Base-by-base conservation (phyloP, 2,113 vertebrate genomes). In the Erinaceus europaeus region DNA sequence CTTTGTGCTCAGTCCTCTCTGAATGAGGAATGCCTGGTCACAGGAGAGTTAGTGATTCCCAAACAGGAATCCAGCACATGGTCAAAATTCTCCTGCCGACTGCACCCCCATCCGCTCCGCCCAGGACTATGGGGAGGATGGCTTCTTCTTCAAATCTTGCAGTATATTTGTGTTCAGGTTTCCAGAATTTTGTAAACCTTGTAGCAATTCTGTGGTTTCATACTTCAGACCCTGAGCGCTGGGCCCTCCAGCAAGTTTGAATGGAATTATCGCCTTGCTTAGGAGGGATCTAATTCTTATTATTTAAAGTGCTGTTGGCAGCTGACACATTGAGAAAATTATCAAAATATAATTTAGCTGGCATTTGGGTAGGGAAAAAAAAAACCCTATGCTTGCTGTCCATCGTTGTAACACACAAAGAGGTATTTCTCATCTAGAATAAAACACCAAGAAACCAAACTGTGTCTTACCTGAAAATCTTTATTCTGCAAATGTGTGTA, bases 241-340 rank as follows among this genome's bases (percentile, higher is more conserved):
- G 15, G 38, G 53, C 59, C 77, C 89, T 62, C 68, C 74, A 78
- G 90, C 73, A 53, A 13, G 81, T 91, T 85, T 92, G 74, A 93
- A 93, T 68, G 59, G 52, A 92, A 93, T 93, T 38, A 71, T 38
- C 6, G 25, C 69, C 77, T 93, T 75, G 91, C 91, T 94, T 89
- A 91, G 77, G 44, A 91, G 68, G 44, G n/a, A 91, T 92, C 89
- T 61, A 90, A 88, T 90, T 93, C 86, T 91, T 90, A 90, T 93
- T 86, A 94, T 90, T 92, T 84, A 88, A 95, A 95, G 50, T 91
- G 77, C 81, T 82, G 64, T 72, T 94, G 90, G 77, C 89, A 95
- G 90, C 84, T 93, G 92, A 72, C 84, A 93, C 74, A n/a, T 72
- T 61, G 90, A 90, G 87, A 71, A 93, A 92, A 92, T 95, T 93